phyloP scores from a whole-genome alignment of 1,140 invertebrate genomes.

The Hypsibius dujardini region DNA sequence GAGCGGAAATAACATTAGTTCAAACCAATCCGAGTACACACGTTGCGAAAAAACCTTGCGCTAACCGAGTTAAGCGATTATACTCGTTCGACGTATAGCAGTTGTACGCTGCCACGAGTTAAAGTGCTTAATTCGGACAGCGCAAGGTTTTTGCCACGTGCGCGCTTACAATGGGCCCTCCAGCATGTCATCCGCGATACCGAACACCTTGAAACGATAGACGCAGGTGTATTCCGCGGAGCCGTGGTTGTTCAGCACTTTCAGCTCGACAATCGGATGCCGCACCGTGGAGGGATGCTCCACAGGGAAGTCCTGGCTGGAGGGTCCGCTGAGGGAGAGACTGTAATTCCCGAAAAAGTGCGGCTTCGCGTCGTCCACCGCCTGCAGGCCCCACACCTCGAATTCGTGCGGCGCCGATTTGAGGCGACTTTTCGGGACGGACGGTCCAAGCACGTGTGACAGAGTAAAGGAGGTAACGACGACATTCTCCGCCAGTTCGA shows the following conservation, averaged over 20 bases:
- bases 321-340: not conserved
- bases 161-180: not conserved
- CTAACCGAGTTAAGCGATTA: too few species aligned
- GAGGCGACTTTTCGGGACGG: not conserved
- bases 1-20: too few species aligned
- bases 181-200: not conserved
- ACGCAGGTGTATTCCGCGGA: slow-evolving; percentile 84
- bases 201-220: slow-evolving; percentile 71
- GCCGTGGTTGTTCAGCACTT: slow-evolving; percentile 81
- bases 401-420: not conserved
- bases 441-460: not conserved
- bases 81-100: too few species aligned
- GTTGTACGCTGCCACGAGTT: too few species aligned
- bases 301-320: not conserved
- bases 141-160: too few species aligned
- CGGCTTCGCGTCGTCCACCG: not conserved
- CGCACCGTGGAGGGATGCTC: slow-evolving; percentile 25
- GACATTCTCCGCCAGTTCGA: not conserved
- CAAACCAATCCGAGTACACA: too few species aligned
- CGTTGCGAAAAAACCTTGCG: too few species aligned
- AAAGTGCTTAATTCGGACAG: too few species aligned
- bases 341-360: not conserved
- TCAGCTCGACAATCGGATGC: slow-evolving; percentile 65
- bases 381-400: slow-evolving; percentile 4
- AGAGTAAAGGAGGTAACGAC: not conserved